Base-by-base conservation (phyloP, 1,140 invertebrate genomes). In the Microplitis mediator region DNA sequence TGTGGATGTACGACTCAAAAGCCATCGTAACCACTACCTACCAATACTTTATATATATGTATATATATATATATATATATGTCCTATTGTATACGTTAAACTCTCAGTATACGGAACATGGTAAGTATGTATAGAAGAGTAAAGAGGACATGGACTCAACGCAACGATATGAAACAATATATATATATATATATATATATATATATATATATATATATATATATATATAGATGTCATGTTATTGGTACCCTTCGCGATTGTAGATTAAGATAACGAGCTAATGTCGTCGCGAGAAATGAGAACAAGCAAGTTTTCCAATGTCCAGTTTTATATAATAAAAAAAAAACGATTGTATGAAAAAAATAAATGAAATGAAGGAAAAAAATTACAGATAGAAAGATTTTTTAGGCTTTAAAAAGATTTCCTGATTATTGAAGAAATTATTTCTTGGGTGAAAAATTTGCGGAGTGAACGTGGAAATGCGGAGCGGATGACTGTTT, bases 211-310 rank as follows among this genome's bases (percentile, higher is more conserved):
- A 16, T 54, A 16, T 54, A 54, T n/a, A 23, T 23, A 23, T 23
- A 23, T 23, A 23, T 23, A 23, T 23, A 23, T 23, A 23, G 23
- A 23, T 71, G 61, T 71, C 69, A 65, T 71, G 69, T 72, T 72
- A 72, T 72, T 72, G 70, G 70, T 72, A 60, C 62, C 64, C 62
- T 60, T 56, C 50, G 70, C 36, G 70, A 72, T 72, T 54, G n/a
- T 72, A 72, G 70, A 72, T 72, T 72, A 66, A 72, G 70, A 72
- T 72, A 72, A 64, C 60, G 50, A 52, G 51, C 63, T 72, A 72
- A 72, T 72, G 70, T 72, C 70, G 70, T 71, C 70, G 70, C 63
- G 51, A 56, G 64, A 72, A 65, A 66, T 52, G 70, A 72, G 62
- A 72, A 72, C 70, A 34, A 52, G 34, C 65, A 72, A 72, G 51